phyloP scores from a whole-genome alignment of 2,797 vertebrate genomes.

The Anabacerthia variegaticeps region DNA sequence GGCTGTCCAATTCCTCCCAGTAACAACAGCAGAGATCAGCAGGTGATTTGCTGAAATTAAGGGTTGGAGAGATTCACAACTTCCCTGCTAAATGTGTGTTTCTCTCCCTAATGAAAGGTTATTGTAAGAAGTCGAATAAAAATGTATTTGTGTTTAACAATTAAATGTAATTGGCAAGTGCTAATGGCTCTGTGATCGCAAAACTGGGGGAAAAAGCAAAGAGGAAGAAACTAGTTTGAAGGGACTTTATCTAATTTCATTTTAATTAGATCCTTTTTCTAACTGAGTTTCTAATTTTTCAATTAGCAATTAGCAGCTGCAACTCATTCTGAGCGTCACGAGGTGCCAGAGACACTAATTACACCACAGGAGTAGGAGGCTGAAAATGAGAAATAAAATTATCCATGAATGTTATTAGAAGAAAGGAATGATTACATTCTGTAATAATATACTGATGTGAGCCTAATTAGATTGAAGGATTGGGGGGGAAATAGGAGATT shows the following conservation, averaged over 20 bases:
- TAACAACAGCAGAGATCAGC: neutral
- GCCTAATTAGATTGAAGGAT: constrained; percentile 83
- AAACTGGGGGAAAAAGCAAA: constrained; percentile 70
- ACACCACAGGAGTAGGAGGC: constrained; percentile 81
- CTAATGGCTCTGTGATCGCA: constrained; percentile 60
- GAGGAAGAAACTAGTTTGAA: constrained; percentile 77
- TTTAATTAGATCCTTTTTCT: constrained; percentile 97
- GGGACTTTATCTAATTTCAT: constrained; percentile 91
- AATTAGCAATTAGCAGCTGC: constrained; percentile 95
- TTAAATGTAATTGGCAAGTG: constrained; percentile 69
- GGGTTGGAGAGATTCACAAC: neutral
- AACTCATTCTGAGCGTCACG: constrained; percentile 83
- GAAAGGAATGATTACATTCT: constrained; percentile 81
- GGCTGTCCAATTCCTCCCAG: neutral
- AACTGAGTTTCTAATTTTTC: constrained; percentile 98
- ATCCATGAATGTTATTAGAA: constrained; percentile 85
- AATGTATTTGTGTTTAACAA: constrained; percentile 70
- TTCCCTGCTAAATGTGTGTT: neutral
- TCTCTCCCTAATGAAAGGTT: constrained; percentile 24
- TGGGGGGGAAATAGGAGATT: constrained; percentile 68
- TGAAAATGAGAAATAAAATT: constrained; percentile 84
- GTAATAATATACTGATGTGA: constrained; percentile 83
- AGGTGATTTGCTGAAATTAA: neutral
- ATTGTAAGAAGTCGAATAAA: constrained; percentile 5
- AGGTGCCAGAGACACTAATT: constrained; percentile 88